Evolutionary conservation across 2,888 invertebrate species (phyloP).

Genomic region (Orthonychiurus folsomi): DNA sequence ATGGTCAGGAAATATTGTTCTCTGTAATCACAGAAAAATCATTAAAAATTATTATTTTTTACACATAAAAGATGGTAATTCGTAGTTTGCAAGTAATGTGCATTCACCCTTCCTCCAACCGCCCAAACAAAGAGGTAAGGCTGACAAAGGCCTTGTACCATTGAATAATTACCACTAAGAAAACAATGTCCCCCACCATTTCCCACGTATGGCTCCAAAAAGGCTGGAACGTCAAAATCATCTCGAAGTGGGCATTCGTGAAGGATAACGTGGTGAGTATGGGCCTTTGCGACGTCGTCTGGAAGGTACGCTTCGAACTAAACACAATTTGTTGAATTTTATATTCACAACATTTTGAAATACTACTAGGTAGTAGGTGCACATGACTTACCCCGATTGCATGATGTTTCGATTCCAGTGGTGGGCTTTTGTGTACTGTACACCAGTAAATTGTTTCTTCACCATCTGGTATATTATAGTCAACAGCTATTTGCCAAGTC

Average conservation of each 20-base stretch:
- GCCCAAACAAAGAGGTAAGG: constrained; percentile 1
- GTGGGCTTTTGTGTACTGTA: not conserved
- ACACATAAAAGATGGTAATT: too few species aligned
- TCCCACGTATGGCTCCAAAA: not conserved
- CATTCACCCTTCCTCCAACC: constrained; percentile 6
- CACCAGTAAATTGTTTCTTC: constrained; percentile 4
- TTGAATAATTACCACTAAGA: not conserved
- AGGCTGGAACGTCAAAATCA: not conserved
- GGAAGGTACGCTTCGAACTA: not conserved
- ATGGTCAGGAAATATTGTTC: not conserved
- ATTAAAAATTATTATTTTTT: too few species aligned
- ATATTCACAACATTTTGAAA: too few species aligned
- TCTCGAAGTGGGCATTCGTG: not conserved
- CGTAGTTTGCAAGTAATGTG: too few species aligned
- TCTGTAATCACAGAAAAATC: not conserved
- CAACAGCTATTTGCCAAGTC: not conserved
- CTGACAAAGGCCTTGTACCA: not conserved
- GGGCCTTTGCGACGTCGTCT: not conserved
- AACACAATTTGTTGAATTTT: not conserved
- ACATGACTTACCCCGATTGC: constrained; percentile 6
- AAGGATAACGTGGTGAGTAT: constrained; percentile 4
- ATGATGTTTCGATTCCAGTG: not conserved
- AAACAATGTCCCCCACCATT: not conserved
- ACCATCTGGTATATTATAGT: not conserved
- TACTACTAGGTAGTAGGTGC: too few species aligned